Conservation (phyloP, 2,797 vertebrate species). For the Cetoscarus ocellatus region DNA sequence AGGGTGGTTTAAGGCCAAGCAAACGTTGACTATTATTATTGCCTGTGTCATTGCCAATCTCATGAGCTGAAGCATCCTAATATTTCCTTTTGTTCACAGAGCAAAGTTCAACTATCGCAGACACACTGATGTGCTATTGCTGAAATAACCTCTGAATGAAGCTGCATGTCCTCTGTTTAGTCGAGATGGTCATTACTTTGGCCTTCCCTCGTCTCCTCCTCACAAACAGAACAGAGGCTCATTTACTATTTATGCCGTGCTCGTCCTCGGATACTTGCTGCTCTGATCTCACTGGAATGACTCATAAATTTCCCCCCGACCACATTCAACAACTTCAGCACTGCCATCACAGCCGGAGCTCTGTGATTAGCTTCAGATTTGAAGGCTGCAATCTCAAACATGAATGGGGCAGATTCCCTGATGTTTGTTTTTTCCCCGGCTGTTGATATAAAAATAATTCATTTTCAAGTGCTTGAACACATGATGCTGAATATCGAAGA, state of each 20-base stretch:
- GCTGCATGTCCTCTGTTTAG: constrained; percentile 36
- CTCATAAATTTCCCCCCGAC: constrained; percentile 57
- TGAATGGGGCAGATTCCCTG: constrained; percentile 45
- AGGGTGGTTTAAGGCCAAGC: neutral
- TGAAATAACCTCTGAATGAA: constrained; percentile 43
- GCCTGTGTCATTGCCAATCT: constrained; percentile 31
- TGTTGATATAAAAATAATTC: constrained; percentile 46
- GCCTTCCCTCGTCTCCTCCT: constrained; percentile 17
- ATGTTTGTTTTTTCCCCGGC: constrained; percentile 52
- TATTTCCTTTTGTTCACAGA: constrained; percentile 32
- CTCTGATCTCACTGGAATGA: constrained; percentile 47
- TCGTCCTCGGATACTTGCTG: constrained; percentile 36
- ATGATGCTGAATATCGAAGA: constrained; percentile 49
- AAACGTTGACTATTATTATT: constrained; percentile 22
- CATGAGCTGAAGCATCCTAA: constrained; percentile 22
- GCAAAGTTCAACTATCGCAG: constrained; percentile 43
- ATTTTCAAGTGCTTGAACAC: constrained; percentile 49
- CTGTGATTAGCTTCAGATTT: constrained; percentile 56
- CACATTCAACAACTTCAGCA: constrained; percentile 29
- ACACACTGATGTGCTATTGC: constrained; percentile 23
- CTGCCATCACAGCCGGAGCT: constrained; percentile 49
- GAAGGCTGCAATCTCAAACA: constrained; percentile 44
- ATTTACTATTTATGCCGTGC: constrained; percentile 57
- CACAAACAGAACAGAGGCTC: constrained; percentile 39
- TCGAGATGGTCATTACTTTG: constrained; percentile 43